Conservation (phyloP, 2,113 vertebrate species). For the Melanerpes formicivorus region DNA sequence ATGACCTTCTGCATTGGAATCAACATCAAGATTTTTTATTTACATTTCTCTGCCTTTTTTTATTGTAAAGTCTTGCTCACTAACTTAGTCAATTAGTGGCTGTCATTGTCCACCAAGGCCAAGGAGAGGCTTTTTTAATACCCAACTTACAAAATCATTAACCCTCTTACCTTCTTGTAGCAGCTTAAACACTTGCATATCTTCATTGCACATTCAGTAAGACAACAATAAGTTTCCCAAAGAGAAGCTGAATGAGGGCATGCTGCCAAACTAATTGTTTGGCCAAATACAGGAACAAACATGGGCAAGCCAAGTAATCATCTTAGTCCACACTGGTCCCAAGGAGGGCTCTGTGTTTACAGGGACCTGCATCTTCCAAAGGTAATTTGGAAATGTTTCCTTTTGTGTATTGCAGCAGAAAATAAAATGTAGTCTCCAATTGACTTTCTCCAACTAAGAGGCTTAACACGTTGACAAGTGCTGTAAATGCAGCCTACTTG, state of each 20-base stretch:
- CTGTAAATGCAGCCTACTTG: not conserved
- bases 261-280: not conserved
- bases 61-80: not conserved
- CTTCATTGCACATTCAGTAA: not conserved
- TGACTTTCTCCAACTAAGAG: not conserved
- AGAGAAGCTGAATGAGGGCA: not conserved
- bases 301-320: slow-evolving; percentile 40
- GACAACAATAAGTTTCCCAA: not conserved
- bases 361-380: slow-evolving; percentile 12
- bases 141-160: not conserved
- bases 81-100: not conserved
- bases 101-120: not conserved
- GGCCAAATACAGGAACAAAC: not conserved
- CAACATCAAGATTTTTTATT: not conserved
- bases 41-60: not conserved
- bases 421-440: slow-evolving; percentile 8
- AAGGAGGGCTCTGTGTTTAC: slow-evolving; percentile 33
- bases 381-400: slow-evolving; percentile 33
- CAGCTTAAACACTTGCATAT: not conserved
- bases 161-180: not conserved
- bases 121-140: not conserved
- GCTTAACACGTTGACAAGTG: not conserved
- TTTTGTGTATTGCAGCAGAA: not conserved
- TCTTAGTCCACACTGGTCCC: slow-evolving; percentile 27
- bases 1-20: not conserved